Percentiles rank a stretch among this genome's conserved stretches.
Conservation (phyloP, 1,140 invertebrate genomes). For the Frieseomelitta varia region DNA sequence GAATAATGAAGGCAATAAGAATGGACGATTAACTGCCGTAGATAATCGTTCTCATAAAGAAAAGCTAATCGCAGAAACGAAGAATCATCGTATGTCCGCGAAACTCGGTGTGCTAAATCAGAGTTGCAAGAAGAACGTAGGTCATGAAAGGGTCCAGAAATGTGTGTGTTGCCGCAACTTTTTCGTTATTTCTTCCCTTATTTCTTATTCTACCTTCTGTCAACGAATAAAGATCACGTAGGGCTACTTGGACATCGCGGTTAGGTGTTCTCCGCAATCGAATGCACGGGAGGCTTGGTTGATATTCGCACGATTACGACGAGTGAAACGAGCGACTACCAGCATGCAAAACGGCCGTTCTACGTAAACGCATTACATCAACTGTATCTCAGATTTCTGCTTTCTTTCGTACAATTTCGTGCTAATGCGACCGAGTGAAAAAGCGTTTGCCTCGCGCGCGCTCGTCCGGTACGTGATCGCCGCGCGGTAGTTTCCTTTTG, state of each 20-base stretch:
- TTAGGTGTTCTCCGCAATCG: slow-evolving; percentile 42
- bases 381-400: slow-evolving; percentile 24
- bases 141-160: slow-evolving; percentile 20
- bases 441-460: slow-evolving; percentile 1
- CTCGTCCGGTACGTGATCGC: slow-evolving; percentile 6
- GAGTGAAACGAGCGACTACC: slow-evolving; percentile 18
- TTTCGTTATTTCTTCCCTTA: background rate
- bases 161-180: background rate
- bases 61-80: background rate
- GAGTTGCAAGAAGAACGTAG: slow-evolving; percentile 8
- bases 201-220: background rate
- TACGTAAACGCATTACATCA: slow-evolving; percentile 36
- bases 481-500: slow-evolving; percentile 25
- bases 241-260: slow-evolving; percentile 4
- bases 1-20: background rate
- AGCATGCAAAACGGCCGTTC: slow-evolving; percentile 27
- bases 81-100: background rate
- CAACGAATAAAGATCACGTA: background rate
- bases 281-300: background rate
- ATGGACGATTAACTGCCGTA: no score
- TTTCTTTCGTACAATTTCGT: slow-evolving; percentile 22
- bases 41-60: background rate
- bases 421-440: background rate
- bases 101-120: background rate
- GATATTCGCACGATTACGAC: slow-evolving; percentile 6